These are phyloP conservation scores for Iselma pallidipennis DNA, from an alignment of 2,888 invertebrate genomes.

Conservation along the genomic window DNA sequence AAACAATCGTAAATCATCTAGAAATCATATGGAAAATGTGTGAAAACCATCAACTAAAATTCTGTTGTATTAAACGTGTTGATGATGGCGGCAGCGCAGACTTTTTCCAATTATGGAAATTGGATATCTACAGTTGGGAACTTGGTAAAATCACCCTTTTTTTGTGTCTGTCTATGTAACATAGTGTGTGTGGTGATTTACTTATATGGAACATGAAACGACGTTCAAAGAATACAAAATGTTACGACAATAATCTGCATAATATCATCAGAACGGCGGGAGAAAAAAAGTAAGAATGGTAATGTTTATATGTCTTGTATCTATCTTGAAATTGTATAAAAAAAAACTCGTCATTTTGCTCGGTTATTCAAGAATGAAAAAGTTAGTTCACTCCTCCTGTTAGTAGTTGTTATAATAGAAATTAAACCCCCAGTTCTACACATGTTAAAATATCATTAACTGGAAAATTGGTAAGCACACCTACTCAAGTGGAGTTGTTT, in stretches of 20 bases:
- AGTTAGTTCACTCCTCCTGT: too few relatives aligned
- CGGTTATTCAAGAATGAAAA: too few relatives aligned
- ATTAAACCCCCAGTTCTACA: too few relatives aligned
- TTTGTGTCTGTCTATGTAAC: too few relatives aligned
- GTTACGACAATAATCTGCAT: background rate
- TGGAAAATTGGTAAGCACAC: constrained; percentile 20
- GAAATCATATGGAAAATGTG: background rate
- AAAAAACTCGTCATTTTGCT: background rate
- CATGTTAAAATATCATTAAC: constrained; percentile 12
- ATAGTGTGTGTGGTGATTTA: too few relatives aligned
- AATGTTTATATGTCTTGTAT: background rate
- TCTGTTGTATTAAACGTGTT: background rate
- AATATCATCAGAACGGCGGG: too few relatives aligned
- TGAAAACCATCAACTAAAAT: background rate
- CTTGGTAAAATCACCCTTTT: too few relatives aligned
- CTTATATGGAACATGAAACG: too few relatives aligned
- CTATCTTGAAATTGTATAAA: too few relatives aligned
- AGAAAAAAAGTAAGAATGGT: background rate
- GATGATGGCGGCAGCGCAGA: background rate
- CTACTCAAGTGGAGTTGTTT: too few relatives aligned
- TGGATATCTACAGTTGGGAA: background rate
- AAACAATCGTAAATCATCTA: background rate
- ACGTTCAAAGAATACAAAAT: background rate
- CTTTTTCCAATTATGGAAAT: background rate
- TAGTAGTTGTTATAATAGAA: too few relatives aligned